These are phyloP conservation scores for Pelochelys cantorii DNA, from an alignment of 2,797 vertebrate species.

Conservation along the genomic window DNA sequence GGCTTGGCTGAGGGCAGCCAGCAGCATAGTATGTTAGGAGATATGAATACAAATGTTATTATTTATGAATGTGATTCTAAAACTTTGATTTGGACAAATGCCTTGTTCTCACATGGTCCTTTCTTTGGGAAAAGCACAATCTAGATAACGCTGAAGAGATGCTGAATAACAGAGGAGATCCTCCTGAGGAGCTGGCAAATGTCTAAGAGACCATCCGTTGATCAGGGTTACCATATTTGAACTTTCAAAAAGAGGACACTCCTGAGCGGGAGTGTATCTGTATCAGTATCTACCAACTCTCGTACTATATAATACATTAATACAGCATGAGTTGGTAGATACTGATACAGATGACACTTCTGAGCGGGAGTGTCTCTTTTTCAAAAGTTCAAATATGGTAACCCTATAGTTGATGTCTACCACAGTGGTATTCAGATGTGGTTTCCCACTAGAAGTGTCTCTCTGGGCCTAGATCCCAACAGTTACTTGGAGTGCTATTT, in stretches of 20 bases:
- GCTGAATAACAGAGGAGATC: neutral
- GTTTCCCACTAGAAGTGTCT: neutral
- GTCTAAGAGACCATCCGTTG: neutral
- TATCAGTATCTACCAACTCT: too few relatives aligned
- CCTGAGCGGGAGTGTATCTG: too few relatives aligned
- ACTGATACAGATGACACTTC: too few relatives aligned
- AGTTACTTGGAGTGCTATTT: neutral
- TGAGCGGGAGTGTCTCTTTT: too few relatives aligned
- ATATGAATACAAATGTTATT: neutral
- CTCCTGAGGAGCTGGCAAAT: neutral
- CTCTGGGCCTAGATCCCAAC: neutral
- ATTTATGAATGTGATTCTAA: neutral
- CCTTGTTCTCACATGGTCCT: neutral
- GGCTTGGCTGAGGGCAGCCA: neutral
- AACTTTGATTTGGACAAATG: neutral
- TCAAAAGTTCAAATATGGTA: too few relatives aligned
- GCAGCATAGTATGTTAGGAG: neutral
- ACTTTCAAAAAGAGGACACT: too few relatives aligned
- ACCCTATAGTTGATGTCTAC: neutral
- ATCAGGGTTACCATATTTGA: too few relatives aligned
- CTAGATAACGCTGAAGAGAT: neutral
- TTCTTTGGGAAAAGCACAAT: neutral
- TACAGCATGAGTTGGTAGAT: too few relatives aligned
- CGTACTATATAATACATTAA: too few relatives aligned
- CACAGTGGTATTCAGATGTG: neutral